phyloP scores from a whole-genome alignment of 2,797 vertebrate genomes.

The Eutrigla gurnardus region DNA sequence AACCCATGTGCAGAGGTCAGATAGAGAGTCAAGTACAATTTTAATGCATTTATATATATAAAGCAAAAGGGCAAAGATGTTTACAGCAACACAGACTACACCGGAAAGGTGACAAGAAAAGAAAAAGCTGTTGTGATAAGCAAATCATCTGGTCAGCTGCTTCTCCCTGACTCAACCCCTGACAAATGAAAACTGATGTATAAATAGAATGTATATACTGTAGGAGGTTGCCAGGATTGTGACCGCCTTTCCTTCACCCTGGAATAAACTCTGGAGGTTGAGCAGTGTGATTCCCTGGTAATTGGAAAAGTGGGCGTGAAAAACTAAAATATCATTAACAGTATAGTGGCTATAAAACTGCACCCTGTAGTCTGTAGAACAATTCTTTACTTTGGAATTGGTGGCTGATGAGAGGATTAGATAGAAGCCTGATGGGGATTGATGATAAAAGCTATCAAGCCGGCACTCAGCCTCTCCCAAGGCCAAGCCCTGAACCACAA shows the following conservation, averaged over 20 bases:
- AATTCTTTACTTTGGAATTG: neutral
- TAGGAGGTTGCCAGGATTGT: too few species aligned
- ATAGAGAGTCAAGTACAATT: conserved; percentile 10
- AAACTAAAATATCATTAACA: neutral
- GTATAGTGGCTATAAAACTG: neutral
- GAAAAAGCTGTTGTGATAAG: neutral
- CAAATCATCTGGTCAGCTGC: neutral
- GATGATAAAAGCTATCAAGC: neutral
- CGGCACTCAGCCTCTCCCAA: too few species aligned
- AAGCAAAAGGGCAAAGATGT: neutral
- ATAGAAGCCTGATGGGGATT: neutral
- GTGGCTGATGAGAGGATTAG: neutral
- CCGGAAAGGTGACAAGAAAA: neutral
- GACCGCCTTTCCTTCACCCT: neutral
- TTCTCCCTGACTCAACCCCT: neutral
- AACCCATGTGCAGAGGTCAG: conserved; percentile 25
- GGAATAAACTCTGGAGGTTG: neutral
- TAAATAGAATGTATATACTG: too few species aligned
- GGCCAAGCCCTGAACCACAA: neutral
- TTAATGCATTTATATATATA: conserved; percentile 7
- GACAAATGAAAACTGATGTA: neutral
- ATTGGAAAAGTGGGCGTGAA: neutral
- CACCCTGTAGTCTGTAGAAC: neutral
- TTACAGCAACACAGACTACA: conserved; percentile 2
- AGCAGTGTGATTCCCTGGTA: neutral